Conservation (phyloP, 2,888 invertebrate species). For the Rhopalosiphum nymphaeae region DNA sequence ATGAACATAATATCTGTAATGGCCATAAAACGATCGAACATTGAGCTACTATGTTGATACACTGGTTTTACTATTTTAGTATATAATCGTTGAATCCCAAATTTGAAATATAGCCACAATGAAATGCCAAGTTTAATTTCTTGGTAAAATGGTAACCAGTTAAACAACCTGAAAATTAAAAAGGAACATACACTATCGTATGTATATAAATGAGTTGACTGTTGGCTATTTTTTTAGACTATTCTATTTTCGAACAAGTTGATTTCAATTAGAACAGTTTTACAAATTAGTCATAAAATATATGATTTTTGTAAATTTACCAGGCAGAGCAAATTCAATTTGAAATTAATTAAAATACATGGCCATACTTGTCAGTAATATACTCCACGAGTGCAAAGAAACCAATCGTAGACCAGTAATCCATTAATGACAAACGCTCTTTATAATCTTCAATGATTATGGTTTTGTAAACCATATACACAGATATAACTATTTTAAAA, state of each 20-base stretch:
- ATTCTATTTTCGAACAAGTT: neutral
- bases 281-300: neutral
- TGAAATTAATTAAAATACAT: neutral
- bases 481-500: slow-evolving; percentile 10
- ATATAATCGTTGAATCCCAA: neutral
- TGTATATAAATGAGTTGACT: neutral
- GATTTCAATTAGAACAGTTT: neutral
- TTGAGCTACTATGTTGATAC: neutral
- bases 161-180: slow-evolving; percentile 25
- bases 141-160: slow-evolving; percentile 7
- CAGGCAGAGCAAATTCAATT: neutral
- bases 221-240: neutral
- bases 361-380: slow-evolving; percentile 17
- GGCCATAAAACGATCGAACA: neutral
- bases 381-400: slow-evolving; percentile 4
- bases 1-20: slow-evolving; percentile 30
- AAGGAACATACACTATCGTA: neutral
- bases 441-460: neutral
- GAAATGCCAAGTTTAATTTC: neutral
- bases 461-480: neutral
- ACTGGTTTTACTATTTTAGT: neutral
- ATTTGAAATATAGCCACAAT: neutral
- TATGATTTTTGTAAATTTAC: neutral
- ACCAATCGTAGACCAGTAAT: neutral
- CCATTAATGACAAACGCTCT: neutral